Evolutionary conservation across 2,888 invertebrate species (phyloP), one percentile per base, ranked within the genome.

Genomic region (Norana najaformis): DNA sequence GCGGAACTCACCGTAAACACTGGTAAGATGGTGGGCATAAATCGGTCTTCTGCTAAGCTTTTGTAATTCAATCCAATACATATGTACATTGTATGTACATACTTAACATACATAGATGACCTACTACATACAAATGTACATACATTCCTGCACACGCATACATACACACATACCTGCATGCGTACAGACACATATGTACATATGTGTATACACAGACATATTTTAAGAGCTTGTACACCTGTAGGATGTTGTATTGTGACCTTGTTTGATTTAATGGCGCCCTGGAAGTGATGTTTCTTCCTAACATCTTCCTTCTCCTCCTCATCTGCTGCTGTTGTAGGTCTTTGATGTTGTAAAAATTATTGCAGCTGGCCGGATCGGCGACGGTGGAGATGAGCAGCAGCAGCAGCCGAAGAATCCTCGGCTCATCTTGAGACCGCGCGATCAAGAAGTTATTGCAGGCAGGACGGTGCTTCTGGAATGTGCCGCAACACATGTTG

Each of bases 261-360:
- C n/a, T n/a, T n/a, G n/a, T n/a, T n/a, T n/a, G n/a, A n/a, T n/a
- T 30, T 30, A 30, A 16, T 18, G 18, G 3, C 18, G 20, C 47
- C 18, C 47, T 18, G 11, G 18, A 47, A n/a, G n/a, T n/a, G n/a
- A n/a, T n/a, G n/a, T 47, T 16, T 14, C 14, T 8, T 39, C 39
- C 39, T 13, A 13, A 8, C 39, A 39, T 39, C 39, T 14, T 47
- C 47, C 13, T 47, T 18, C 3, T 14, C 14, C 3, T 18, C 47
- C 20, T 47, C 47, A 14, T 47, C 47, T 23, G 20, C 23, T 47
- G 23, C 47, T 47, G 23, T 11, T 23, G 23, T 35, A 36, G 85
- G 36, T 85, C 85, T 36, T 85, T 85, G 23, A 85, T 36, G 8
- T 85, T 85, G 36, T 85, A 85, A 36, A 85, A 85, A 85, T 85